phyloP scores from a whole-genome alignment of 2,888 invertebrate genomes.

The Altica lythri region DNA sequence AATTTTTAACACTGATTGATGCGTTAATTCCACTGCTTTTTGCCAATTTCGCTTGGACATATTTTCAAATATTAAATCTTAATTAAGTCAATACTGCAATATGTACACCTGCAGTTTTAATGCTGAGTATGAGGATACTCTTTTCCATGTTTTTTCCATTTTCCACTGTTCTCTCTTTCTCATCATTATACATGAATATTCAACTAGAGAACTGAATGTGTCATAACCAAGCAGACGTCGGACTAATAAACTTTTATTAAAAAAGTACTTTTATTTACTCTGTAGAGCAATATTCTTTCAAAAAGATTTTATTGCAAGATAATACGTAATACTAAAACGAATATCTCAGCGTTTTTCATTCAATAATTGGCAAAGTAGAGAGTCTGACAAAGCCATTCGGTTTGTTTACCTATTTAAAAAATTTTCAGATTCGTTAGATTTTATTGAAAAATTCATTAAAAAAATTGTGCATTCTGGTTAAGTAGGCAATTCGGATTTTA shows the following conservation, averaged over 20 bases:
- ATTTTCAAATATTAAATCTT: no score
- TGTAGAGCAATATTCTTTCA: constrained; percentile 16
- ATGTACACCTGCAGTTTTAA: no score
- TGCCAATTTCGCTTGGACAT: no score
- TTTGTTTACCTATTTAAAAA: neutral
- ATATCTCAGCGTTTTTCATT: constrained; percentile 22
- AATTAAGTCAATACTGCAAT: no score
- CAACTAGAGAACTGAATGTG: constrained; percentile 5
- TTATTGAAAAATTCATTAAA: no score
- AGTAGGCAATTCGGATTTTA: no score
- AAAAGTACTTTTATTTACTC: constrained; percentile 19
- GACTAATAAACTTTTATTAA: constrained; percentile 23
- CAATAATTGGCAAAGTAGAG: constrained; percentile 10
- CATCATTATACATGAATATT: neutral
- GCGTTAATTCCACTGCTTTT: no score
- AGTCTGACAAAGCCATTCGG: constrained; percentile 4
- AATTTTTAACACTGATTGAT: no score
- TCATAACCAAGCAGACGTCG: constrained; percentile 4
- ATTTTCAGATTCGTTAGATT: neutral
- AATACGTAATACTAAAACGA: constrained; percentile 18
- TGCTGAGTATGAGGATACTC: no score
- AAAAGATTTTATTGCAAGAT: constrained; percentile 14
- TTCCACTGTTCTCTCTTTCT: constrained; percentile 6
- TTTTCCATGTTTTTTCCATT: constrained; percentile 3
- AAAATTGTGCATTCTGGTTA: no score